Evolutionary conservation across 2,888 invertebrate genomes (phyloP).

Genomic region (Thymelicus acteon): DNA sequence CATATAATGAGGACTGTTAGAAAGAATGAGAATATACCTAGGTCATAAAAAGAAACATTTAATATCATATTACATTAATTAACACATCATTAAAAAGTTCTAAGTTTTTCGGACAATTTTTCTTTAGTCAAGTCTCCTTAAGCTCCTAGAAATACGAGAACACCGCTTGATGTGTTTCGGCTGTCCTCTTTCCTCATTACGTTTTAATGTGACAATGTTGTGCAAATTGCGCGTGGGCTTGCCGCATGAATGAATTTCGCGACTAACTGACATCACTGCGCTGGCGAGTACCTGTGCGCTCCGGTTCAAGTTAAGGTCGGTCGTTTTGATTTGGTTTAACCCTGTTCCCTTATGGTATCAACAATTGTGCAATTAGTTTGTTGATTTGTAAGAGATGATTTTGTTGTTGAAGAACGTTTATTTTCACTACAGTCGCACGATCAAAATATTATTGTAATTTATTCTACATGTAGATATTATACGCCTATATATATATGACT

Average conservation of each 20-base stretch:
- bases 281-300: conserved; percentile 52
- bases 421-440: too few relatives aligned
- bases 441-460: too few relatives aligned
- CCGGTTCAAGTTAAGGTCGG: conserved; percentile 47
- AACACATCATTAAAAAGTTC: too few relatives aligned
- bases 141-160: conserved; percentile 11
- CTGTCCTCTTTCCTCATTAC: conserved; percentile 66
- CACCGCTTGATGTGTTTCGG: conserved; percentile 45
- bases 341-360: conserved; percentile 10
- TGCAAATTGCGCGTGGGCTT: conserved; percentile 72
- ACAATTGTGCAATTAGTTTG: conserved; percentile 3
- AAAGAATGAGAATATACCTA: too few relatives aligned
- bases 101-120: background rate
- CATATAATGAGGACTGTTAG: too few relatives aligned
- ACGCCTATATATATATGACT: too few relatives aligned
- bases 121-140: background rate
- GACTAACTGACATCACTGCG: conserved; percentile 51
- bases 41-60: too few relatives aligned
- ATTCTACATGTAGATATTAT: too few relatives aligned
- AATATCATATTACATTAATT: too few relatives aligned
- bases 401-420: background rate
- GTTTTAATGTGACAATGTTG: conserved; percentile 62
- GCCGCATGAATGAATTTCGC: conserved; percentile 72
- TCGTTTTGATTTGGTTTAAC: conserved; percentile 38
- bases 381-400: background rate